A percentile compares a stretch with the other conserved stretches of the same genome.
Evolutionary conservation across 2,113 vertebrate genomes (phyloP).

Genomic region (Gobio gobio): DNA sequence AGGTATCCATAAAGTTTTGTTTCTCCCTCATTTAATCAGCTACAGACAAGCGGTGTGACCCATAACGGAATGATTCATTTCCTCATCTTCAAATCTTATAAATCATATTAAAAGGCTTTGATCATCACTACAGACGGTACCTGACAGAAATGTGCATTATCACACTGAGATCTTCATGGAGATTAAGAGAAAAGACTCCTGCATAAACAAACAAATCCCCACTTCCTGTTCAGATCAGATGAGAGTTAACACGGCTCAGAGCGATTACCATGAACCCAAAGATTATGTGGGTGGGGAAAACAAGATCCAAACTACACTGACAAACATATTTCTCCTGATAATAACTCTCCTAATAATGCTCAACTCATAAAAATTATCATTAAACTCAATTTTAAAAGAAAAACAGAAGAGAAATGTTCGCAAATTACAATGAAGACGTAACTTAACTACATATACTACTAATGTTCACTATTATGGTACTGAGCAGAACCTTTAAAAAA

Average conservation of each 20-base stretch:
- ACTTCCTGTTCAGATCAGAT: constrained; percentile 37
- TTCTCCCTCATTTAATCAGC: background rate
- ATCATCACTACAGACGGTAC: constrained; percentile 53
- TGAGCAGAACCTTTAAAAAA: background rate
- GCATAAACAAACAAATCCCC: constrained; percentile 48
- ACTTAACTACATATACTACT: background rate
- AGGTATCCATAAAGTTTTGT: background rate
- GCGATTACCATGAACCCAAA: constrained; percentile 38
- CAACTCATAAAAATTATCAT: background rate
- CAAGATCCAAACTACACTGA: background rate
- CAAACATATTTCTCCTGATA: background rate
- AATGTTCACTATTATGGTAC: background rate
- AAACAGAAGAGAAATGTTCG: too few species aligned
- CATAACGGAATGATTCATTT: background rate
- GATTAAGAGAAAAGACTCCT: constrained; percentile 43
- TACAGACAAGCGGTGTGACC: background rate
- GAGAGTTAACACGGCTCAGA: constrained; percentile 27
- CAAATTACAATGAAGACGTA: background rate
- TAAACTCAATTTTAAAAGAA: background rate
- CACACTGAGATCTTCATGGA: constrained; percentile 47
- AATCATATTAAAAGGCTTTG: constrained; percentile 55
- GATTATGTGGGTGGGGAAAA: background rate
- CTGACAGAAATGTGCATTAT: constrained; percentile 50
- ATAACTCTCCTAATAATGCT: background rate
- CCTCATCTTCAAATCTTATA: constrained; percentile 18